Evolutionary conservation across 2,797 vertebrate genomes (phyloP).

Genomic region (Poecilia gillii): DNA sequence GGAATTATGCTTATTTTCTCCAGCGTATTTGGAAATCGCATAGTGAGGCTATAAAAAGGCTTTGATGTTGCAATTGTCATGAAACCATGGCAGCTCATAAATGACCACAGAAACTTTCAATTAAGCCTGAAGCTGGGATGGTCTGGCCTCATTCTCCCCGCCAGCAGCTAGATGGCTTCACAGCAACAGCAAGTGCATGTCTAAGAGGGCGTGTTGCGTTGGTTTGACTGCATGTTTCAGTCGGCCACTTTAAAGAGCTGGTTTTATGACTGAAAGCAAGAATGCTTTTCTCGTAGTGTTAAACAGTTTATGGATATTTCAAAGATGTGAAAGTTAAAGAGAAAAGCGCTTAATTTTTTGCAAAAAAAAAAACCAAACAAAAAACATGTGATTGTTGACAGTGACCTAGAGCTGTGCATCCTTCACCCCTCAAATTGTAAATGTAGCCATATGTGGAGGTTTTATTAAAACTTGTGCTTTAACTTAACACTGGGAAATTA

Average conservation of each 20-base stretch:
- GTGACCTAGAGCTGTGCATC: slow-evolving; percentile 50
- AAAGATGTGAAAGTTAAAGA: slow-evolving; percentile 62
- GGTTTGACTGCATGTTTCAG: slow-evolving; percentile 56
- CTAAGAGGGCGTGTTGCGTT: slow-evolving; percentile 75
- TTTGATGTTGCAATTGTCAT: slow-evolving; percentile 64
- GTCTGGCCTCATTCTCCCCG: slow-evolving; percentile 36
- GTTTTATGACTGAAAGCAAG: slow-evolving; percentile 59
- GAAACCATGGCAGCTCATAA: slow-evolving; percentile 59
- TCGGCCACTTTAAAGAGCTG: slow-evolving; percentile 61
- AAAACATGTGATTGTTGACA: slow-evolving; percentile 12
- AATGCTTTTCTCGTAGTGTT: slow-evolving; percentile 59
- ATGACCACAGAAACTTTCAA: slow-evolving; percentile 65
- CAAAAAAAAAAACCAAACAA: slow-evolving; percentile 16
- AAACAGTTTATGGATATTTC: slow-evolving; percentile 51
- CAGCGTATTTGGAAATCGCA: slow-evolving; percentile 41
- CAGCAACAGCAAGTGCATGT: slow-evolving; percentile 75
- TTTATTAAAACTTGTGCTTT: slow-evolving; percentile 44
- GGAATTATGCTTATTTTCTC: slow-evolving; percentile 43
- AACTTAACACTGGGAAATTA: slow-evolving; percentile 57
- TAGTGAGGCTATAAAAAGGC: slow-evolving; percentile 18
- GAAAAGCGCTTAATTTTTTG: slow-evolving; percentile 21
- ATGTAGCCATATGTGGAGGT: slow-evolving; percentile 53
- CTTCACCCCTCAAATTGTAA: slow-evolving; percentile 26
- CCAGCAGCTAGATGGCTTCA: slow-evolving; percentile 38
- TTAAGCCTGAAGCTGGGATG: slow-evolving; percentile 35